Conservation (phyloP, 2,888 invertebrate species). For the Drosophila pegasa region DNA sequence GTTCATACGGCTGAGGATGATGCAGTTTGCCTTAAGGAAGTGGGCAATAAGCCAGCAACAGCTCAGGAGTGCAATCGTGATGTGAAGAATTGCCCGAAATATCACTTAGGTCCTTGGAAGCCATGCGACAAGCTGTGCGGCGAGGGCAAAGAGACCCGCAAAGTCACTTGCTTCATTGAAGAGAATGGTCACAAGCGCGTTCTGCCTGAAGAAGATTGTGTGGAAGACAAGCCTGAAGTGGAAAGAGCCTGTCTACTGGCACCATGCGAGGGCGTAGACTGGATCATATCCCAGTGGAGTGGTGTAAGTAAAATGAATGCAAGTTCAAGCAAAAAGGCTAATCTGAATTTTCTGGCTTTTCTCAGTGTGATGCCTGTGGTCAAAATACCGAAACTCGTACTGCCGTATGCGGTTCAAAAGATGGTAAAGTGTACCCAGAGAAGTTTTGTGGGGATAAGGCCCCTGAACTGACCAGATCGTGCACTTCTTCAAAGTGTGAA, state of each 20-base stretch:
- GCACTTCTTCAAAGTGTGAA: conserved; percentile 88
- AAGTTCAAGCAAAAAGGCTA: not conserved
- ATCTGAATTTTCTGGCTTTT: not conserved
- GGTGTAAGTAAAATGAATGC: conserved; percentile 87
- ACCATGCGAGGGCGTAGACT: conserved; percentile 96
- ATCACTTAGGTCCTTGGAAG: conserved; percentile 96
- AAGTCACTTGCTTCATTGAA: conserved; percentile 92
- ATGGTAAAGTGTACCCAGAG: conserved; percentile 89
- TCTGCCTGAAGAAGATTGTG: conserved; percentile 88
- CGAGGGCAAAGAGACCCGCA: conserved; percentile 92
- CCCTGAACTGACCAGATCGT: conserved; percentile 89
- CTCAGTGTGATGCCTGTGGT: conserved; percentile 92
- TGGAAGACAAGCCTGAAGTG: conserved; percentile 89
- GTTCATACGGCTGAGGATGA: conserved; percentile 90
- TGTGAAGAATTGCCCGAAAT: conserved; percentile 91
- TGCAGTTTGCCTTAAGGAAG: conserved; percentile 88
- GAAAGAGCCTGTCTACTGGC: conserved; percentile 90
- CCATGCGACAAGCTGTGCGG: conserved; percentile 97
- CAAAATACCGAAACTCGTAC: conserved; percentile 90
- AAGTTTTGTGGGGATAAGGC: conserved; percentile 89
- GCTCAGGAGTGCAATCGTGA: conserved; percentile 91
- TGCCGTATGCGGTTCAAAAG: conserved; percentile 90
- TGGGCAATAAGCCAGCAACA: conserved; percentile 89
- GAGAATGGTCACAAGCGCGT: conserved; percentile 88
- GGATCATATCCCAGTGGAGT: conserved; percentile 94